These are phyloP conservation scores for Carollia perspicillata DNA, from an alignment of 2,113 vertebrate genomes.

Conservation along the genomic window DNA sequence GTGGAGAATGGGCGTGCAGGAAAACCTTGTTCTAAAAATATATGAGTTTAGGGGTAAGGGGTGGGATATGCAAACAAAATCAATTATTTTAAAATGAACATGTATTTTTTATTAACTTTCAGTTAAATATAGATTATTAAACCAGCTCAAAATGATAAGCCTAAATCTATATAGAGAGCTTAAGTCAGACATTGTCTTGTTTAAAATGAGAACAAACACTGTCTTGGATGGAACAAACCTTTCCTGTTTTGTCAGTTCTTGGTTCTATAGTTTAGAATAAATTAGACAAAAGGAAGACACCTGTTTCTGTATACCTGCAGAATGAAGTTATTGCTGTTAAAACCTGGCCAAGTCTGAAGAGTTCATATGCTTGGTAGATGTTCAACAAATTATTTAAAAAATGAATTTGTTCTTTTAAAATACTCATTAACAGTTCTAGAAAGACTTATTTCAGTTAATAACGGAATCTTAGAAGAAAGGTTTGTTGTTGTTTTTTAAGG, in stretches of 20 bases:
- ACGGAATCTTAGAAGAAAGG: neutral
- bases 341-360: conserved; percentile 34
- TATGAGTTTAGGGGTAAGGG: neutral
- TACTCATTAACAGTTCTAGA: conserved; percentile 39
- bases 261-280: conserved; percentile 53
- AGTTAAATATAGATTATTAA: conserved; percentile 63
- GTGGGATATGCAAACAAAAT: conserved; percentile 52
- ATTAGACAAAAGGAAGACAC: conserved; percentile 51
- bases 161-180: conserved; percentile 53
- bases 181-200: conserved; percentile 66
- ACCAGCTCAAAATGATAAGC: conserved; percentile 45
- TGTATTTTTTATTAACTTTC: conserved; percentile 72
- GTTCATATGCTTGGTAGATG: conserved; percentile 48
- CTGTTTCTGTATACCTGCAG: conserved; percentile 23
- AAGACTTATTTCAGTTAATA: conserved; percentile 29
- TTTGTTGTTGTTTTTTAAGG: neutral
- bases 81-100: conserved; percentile 62
- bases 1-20: neutral
- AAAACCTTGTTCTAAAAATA: conserved; percentile 27
- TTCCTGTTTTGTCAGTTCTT: conserved; percentile 37
- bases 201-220: neutral
- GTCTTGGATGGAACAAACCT: conserved; percentile 15
- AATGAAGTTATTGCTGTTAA: conserved; percentile 61
- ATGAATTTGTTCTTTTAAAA: conserved; percentile 48
- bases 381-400: conserved; percentile 37